Conservation (phyloP, 2,113 vertebrate species). For the Chinchilla lanigera region DNA sequence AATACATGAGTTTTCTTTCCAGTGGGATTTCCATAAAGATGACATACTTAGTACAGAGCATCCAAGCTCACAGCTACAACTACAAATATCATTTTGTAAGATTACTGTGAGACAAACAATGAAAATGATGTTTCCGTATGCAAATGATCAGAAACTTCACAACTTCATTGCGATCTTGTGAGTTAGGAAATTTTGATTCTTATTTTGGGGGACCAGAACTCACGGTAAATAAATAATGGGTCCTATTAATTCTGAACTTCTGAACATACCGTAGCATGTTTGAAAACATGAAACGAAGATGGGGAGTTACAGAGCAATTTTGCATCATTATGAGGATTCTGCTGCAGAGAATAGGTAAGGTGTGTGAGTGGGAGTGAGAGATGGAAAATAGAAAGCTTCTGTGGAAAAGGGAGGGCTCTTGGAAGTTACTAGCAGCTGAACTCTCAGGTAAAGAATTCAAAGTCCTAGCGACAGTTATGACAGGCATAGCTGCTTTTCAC, state of each 20-base stretch:
- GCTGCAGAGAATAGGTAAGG: neutral
- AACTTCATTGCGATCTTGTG: neutral
- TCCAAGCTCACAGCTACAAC: neutral
- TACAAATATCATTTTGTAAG: conserved; percentile 41
- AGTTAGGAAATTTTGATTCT: conserved; percentile 18
- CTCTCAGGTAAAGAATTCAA: conserved; percentile 1
- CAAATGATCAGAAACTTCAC: neutral
- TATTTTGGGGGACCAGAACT: neutral
- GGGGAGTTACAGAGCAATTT: neutral
- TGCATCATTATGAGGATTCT: neutral
- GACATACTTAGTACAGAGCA: neutral
- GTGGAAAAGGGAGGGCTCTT: neutral
- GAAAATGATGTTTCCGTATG: conserved; percentile 15
- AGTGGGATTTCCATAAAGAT: conserved; percentile 50
- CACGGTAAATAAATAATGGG: neutral
- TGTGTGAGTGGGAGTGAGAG: neutral
- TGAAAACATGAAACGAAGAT: neutral
- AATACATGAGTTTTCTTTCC: conserved; percentile 55
- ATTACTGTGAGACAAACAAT: conserved; percentile 2
- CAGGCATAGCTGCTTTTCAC: neutral
- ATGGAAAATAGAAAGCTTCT: neutral
- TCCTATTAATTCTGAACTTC: conserved; percentile 11
- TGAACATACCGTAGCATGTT: neutral
- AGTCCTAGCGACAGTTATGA: conserved; percentile 39
- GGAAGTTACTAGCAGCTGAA: conserved; percentile 37